phyloP scores from a whole-genome alignment of 2,888 invertebrate species.

The Thyatira batis region DNA sequence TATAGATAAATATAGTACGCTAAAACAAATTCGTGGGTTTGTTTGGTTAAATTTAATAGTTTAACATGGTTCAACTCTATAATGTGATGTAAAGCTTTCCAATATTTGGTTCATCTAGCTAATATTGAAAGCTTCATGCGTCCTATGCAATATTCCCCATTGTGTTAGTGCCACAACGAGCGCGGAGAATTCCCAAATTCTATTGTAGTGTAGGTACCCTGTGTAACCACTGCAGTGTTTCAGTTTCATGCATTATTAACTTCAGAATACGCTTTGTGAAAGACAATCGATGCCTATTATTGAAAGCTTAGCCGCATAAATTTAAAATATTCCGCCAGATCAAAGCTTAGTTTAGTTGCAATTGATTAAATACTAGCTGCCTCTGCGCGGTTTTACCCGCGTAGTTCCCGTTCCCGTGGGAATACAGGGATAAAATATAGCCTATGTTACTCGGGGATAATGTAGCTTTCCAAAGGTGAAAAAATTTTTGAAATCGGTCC shows the following conservation, averaged over 20 bases:
- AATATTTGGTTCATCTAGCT: conserved; percentile 12
- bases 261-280: conserved; percentile 45
- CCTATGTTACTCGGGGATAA: too few species aligned
- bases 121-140: conserved; percentile 26
- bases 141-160: conserved; percentile 36
- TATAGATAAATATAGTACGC: neutral
- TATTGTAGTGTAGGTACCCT: conserved; percentile 56
- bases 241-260: conserved; percentile 61
- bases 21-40: neutral
- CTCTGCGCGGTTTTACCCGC: too few species aligned
- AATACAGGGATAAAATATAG: too few species aligned
- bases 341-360: neutral
- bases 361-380: neutral
- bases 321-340: too few species aligned
- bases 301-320: conserved; percentile 37
- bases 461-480: too few species aligned
- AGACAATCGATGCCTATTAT: conserved; percentile 46
- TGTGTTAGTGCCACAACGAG: conserved; percentile 55
- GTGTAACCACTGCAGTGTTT: conserved; percentile 29
- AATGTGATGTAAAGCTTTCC: neutral
- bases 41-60: conserved; percentile 17
- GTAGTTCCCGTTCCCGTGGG: too few species aligned
- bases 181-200: conserved; percentile 60
- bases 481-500: too few species aligned
- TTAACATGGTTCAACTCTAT: conserved; percentile 12